Conservation (phyloP, 2,888 invertebrate genomes). For the Polymixis flavicincta region DNA sequence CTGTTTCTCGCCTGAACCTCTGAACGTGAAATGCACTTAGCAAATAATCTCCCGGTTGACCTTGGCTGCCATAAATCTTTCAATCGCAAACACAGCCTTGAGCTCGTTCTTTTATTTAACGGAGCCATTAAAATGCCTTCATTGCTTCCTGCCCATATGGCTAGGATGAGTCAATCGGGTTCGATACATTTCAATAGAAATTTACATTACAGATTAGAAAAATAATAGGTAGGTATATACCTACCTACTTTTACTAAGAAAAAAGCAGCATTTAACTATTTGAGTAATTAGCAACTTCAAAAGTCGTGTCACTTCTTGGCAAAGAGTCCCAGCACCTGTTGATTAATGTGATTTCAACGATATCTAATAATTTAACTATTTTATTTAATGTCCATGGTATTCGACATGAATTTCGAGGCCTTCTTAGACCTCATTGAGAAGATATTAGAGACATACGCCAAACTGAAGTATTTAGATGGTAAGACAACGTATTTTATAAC, state of each 20-base stretch:
- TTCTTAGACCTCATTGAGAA: neutral
- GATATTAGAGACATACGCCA: neutral
- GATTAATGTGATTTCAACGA: constrained; percentile 65
- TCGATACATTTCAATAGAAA: constrained; percentile 46
- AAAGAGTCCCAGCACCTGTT: constrained; percentile 58
- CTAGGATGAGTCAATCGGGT: constrained; percentile 74
- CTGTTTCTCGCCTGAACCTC: constrained; percentile 66
- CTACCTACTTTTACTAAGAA: neutral
- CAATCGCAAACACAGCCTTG: constrained; percentile 78
- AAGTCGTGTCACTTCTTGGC: constrained; percentile 71
- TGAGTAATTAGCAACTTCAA: constrained; percentile 70
- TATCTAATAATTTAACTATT: constrained; percentile 45
- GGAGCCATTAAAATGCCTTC: constrained; percentile 80
- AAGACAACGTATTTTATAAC: neutral
- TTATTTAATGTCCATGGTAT: constrained; percentile 17
- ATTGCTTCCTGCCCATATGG: constrained; percentile 81
- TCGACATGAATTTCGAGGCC: neutral
- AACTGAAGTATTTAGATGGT: neutral
- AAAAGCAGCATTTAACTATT: constrained; percentile 28
- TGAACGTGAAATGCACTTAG: constrained; percentile 73
- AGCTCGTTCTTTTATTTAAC: constrained; percentile 77
- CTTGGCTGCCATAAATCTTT: constrained; percentile 75
- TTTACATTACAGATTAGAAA: constrained; percentile 1
- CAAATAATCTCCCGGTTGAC: constrained; percentile 71
- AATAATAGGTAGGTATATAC: neutral